Evolutionary conservation across 2,113 vertebrate species (phyloP).

Genomic region (Aegotheles bennettii): DNA sequence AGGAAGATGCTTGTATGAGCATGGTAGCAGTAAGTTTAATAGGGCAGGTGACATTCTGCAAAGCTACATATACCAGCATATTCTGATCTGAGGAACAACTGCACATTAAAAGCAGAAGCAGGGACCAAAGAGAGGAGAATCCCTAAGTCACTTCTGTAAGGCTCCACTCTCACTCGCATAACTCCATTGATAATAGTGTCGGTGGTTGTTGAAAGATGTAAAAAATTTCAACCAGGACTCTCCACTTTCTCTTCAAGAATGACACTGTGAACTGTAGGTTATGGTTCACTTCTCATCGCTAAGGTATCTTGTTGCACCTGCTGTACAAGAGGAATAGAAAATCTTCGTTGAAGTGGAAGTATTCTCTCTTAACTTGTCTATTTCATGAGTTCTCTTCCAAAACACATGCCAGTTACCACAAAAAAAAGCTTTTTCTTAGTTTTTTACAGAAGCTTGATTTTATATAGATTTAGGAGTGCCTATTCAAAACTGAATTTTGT

Average conservation of each 20-base stretch:
- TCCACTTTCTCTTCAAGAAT: not conserved
- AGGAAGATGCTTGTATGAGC: not conserved
- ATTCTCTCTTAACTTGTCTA: not conserved
- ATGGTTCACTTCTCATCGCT: not conserved
- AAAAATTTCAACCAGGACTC: not conserved
- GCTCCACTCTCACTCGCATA: not conserved
- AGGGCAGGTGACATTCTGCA: not conserved
- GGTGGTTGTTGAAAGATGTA: not conserved
- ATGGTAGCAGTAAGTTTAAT: not conserved
- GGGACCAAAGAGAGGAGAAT: not conserved
- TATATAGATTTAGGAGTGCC: not conserved
- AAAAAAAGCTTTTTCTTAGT: rapidly evolving
- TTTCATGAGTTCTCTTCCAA: not conserved
- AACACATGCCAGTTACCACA: not conserved
- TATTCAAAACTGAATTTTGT: not conserved
- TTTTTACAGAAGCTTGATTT: not conserved
- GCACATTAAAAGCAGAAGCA: not conserved
- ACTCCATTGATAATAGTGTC: not conserved
- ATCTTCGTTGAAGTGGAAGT: not conserved
- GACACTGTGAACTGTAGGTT: not conserved
- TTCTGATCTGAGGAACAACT: not conserved
- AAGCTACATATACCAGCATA: rapidly evolving
- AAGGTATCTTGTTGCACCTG: not conserved
- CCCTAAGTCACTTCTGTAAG: not conserved
- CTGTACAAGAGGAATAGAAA: not conserved